phyloP scores from a whole-genome alignment of 2,113 vertebrate species.

The Trichomycterus rosablanca region DNA sequence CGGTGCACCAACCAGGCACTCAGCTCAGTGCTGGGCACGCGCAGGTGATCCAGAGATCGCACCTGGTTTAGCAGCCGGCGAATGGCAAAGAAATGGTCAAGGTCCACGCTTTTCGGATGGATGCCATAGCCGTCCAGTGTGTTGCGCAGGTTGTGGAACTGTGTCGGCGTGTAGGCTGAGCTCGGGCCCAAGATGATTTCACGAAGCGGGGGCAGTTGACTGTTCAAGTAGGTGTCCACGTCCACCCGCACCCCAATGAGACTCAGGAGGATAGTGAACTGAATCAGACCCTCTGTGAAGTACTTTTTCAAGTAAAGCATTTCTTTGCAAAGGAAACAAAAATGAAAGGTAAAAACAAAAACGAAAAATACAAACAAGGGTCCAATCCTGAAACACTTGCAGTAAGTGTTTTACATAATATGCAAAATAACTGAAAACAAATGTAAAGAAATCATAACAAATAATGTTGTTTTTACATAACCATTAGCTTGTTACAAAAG shows the following conservation, averaged over 20 bases:
- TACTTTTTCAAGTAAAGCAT: slow-evolving; percentile 99
- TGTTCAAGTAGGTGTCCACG: slow-evolving; percentile 92
- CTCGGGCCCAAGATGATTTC: slow-evolving; percentile 98
- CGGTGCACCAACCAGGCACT: slow-evolving; percentile 93
- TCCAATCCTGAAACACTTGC: slow-evolving; percentile 3
- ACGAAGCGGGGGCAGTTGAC: slow-evolving; percentile 88
- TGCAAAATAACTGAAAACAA: slow-evolving; percentile 2
- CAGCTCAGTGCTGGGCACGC: slow-evolving; percentile 87
- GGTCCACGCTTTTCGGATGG: slow-evolving; percentile 95
- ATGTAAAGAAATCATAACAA: slow-evolving; percentile 7
- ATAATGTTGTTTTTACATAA: slow-evolving; percentile 11
- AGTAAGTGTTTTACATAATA: slow-evolving; percentile 11
- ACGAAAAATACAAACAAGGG: slow-evolving; percentile 50
- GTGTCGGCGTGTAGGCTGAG: slow-evolving; percentile 97
- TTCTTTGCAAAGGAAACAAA: slow-evolving; percentile 82
- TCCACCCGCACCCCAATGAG: slow-evolving; percentile 94
- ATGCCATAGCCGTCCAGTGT: slow-evolving; percentile 96
- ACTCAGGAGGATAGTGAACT: slow-evolving; percentile 99
- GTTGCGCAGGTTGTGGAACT: slow-evolving; percentile 95
- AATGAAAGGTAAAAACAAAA: slow-evolving; percentile 63
- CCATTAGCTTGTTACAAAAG: slow-evolving; percentile 4
- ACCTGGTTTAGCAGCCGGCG: slow-evolving; percentile 89
- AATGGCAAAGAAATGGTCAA: slow-evolving; percentile 89
- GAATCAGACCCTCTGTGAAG: slow-evolving; percentile 99
- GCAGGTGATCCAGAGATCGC: slow-evolving; percentile 86